Conservation (phyloP, 2,888 invertebrate species). For the Mythimna loreyi region DNA sequence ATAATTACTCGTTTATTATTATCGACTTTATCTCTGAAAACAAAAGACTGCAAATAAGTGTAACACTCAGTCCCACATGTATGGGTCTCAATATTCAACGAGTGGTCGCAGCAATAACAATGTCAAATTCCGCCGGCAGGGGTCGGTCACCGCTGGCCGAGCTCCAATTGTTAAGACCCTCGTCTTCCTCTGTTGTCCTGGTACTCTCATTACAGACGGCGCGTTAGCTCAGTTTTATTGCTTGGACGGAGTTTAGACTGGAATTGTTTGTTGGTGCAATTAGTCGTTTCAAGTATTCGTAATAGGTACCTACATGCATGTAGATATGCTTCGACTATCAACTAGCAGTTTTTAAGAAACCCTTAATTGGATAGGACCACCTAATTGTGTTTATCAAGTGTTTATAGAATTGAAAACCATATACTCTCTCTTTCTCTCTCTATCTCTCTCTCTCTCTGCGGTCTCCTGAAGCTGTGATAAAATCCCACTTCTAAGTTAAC, state of each 20-base stretch:
- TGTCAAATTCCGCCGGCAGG: slow-evolving; percentile 46
- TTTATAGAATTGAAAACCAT: too few species aligned
- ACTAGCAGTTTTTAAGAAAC: too few species aligned
- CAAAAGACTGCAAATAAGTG: slow-evolving; percentile 21
- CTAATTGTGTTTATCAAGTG: too few species aligned
- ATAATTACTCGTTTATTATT: not conserved
- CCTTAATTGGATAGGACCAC: too few species aligned
- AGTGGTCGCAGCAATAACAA: slow-evolving; percentile 49
- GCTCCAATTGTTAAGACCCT: slow-evolving; percentile 63
- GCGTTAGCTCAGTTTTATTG: slow-evolving; percentile 43
- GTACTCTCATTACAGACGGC: slow-evolving; percentile 41
- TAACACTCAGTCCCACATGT: slow-evolving; percentile 4
- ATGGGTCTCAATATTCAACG: slow-evolving; percentile 43
- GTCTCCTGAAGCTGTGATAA: too few species aligned
- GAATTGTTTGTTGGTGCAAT: slow-evolving; percentile 3
- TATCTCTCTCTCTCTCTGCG: too few species aligned
- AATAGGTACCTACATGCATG: too few species aligned
- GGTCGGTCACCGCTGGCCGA: slow-evolving; percentile 61
- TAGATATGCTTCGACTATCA: too few species aligned
- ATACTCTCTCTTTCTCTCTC: too few species aligned
- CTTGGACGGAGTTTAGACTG: not conserved
- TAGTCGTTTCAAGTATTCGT: not conserved
- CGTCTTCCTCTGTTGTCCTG: slow-evolving; percentile 53
- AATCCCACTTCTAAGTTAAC: too few species aligned
- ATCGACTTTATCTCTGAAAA: not conserved